Conservation (phyloP, 2,888 invertebrate species). For the Plagodis pulveraria region DNA sequence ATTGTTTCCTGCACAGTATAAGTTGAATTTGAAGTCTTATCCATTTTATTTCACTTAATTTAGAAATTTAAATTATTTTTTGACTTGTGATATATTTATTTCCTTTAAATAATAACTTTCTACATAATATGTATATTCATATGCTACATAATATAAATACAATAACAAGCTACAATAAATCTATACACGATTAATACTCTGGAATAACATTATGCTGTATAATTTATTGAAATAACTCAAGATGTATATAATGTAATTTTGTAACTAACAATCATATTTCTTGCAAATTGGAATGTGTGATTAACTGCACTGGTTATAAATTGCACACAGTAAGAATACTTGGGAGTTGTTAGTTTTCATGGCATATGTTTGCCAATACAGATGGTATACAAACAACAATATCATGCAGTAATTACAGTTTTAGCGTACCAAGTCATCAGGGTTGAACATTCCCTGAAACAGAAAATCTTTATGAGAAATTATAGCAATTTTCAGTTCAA, state of each 20-base stretch:
- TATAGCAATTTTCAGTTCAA: too few relatives aligned
- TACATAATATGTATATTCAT: background rate
- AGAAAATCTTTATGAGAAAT: conserved; percentile 35
- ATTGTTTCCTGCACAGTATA: too few relatives aligned
- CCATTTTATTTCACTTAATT: too few relatives aligned
- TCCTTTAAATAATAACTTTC: background rate
- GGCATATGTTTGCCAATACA: conserved; percentile 65
- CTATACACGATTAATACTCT: conserved; percentile 70
- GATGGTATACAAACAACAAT: conserved; percentile 49
- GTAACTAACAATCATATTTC: conserved; percentile 14
- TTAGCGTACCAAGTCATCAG: conserved; percentile 90
- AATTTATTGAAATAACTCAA: conserved; percentile 37
- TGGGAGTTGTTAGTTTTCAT: conserved; percentile 47
- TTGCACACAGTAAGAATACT: conserved; percentile 66
- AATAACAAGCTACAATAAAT: conserved; percentile 50
- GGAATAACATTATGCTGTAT: conserved; percentile 49
- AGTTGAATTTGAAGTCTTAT: too few relatives aligned
- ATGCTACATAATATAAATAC: conserved; percentile 19
- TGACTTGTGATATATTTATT: background rate
- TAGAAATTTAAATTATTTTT: background rate
- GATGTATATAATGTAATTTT: background rate
- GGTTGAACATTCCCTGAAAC: conserved; percentile 94
- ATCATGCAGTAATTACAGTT: conserved; percentile 69
- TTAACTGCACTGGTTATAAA: conserved; percentile 46
- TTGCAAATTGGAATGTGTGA: conserved; percentile 58